Evolutionary conservation across 1,140 invertebrate species (phyloP).

Genomic region (Stegodyphus dumicola): DNA sequence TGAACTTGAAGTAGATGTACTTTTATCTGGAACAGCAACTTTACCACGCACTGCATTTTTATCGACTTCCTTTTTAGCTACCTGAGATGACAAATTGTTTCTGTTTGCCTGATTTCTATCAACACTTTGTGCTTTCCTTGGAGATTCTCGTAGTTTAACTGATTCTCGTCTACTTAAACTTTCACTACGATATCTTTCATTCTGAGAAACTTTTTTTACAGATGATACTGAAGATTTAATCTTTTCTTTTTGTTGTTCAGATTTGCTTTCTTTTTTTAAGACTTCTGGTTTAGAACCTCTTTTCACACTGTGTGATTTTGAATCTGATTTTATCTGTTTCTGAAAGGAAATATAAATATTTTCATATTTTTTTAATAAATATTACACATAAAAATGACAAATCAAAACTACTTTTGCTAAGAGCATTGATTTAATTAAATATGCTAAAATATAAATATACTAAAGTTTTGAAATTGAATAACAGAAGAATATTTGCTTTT

Average conservation of each 20-base stretch:
- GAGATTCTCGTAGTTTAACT: conserved; percentile 8
- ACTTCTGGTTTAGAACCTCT: not conserved
- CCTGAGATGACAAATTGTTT: too few relatives aligned
- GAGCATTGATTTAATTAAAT: too few relatives aligned
- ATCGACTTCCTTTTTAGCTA: not conserved
- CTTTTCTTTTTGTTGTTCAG: conserved; percentile 15
- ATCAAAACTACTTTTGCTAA: too few relatives aligned
- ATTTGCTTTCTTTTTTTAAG: not conserved
- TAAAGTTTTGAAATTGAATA: too few relatives aligned
- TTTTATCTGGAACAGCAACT: too few relatives aligned
- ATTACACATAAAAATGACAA: too few relatives aligned
- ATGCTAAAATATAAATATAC: too few relatives aligned
- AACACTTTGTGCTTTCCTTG: conserved; percentile 37
- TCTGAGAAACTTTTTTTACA: not conserved
- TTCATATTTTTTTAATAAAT: too few relatives aligned
- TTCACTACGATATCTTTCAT: conserved; percentile 15
- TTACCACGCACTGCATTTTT: too few relatives aligned
- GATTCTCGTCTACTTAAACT: conserved; percentile 25
- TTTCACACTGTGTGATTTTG: conserved; percentile 15
- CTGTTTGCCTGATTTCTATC: conserved; percentile 12
- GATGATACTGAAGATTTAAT: not conserved
- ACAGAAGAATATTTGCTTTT: too few relatives aligned
- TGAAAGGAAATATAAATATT: not conserved
- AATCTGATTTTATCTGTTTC: not conserved
- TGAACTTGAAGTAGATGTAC: not conserved